Evolutionary conservation across 2,797 vertebrate genomes (phyloP).

Genomic region (Phoxinus dragarum): DNA sequence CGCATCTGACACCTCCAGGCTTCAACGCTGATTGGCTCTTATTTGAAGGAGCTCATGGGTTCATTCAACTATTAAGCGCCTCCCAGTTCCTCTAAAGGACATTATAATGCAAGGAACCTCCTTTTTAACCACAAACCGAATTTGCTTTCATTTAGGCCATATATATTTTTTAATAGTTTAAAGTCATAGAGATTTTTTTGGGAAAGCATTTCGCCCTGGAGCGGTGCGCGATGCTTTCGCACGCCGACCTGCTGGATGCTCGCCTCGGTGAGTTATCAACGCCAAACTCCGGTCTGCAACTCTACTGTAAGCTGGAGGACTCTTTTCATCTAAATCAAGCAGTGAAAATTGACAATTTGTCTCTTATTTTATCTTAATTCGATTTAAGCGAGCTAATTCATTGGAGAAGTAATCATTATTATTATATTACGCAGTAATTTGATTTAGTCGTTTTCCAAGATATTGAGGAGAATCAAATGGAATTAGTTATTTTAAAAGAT

Average conservation of each 20-base stretch:
- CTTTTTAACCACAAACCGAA: slow-evolving; percentile 99
- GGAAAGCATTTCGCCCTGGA: slow-evolving; percentile 91
- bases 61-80: slow-evolving; percentile 98
- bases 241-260: slow-evolving; percentile 99
- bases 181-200: slow-evolving; percentile 90
- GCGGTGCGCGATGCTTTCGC: slow-evolving; percentile 98
- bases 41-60: slow-evolving; percentile 92
- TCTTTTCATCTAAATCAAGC: slow-evolving; percentile 80
- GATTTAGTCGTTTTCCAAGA: slow-evolving; percentile 87
- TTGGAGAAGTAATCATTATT: slow-evolving; percentile 91
- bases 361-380: slow-evolving; percentile 90
- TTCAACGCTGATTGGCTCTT: slow-evolving; percentile 94
- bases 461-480: slow-evolving; percentile 74
- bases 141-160: slow-evolving; percentile 96
- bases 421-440: slow-evolving; percentile 94
- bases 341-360: slow-evolving; percentile 93
- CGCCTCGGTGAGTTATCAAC: slow-evolving; percentile 94
- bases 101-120: slow-evolving; percentile 99
- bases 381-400: slow-evolving; percentile 91
- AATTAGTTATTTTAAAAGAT: slow-evolving; percentile 72
- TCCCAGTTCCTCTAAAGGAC: slow-evolving; percentile 97
- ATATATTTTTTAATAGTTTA: slow-evolving; percentile 95
- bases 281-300: slow-evolving; percentile 83
- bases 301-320: slow-evolving; percentile 83
- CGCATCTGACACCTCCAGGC: slow-evolving; percentile 89